Evolutionary conservation across 2,797 vertebrate species (phyloP), one percentile per base, ranked within the genome.

Genomic region (Luscinia megarhynchos): DNA sequence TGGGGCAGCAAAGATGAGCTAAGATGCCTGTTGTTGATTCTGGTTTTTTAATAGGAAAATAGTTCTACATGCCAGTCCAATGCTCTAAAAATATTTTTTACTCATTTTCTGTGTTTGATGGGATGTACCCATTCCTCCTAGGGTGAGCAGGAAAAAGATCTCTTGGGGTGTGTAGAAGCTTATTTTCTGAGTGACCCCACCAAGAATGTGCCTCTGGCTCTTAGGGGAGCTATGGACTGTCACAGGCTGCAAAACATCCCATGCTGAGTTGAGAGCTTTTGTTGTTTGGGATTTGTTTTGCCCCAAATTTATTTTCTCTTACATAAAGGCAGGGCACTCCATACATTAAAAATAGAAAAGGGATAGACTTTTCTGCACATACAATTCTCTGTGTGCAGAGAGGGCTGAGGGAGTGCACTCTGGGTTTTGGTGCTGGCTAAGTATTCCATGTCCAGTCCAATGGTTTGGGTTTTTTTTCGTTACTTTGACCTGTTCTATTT

Each of bases 381-480:
- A 15, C 15, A 26, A 1, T 76, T 95, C 81, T 57, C 36, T 48
- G 15, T 4, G 57, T 66, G 67, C 84, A 69, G 57, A 85, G 66
- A 69, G 41, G 73, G n/a, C 76, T 38, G 76, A 84, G 24, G 50
- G 88, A 84, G 38, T 9, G 0, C 17, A 23, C 43, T 69, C 55
- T 30, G 41, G 81, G 46, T 46, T 92, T 90, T 90, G 76, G 72
- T 92, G 84, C 93, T 83, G 80, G 78, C 58, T 72, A 40, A 84
- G 27, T 84, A 66, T 62, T 89, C 43, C 12, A 6, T 21, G 77
- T 81, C 76, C 87, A 81, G 82, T 86, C 66, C 55, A 67, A 9
- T 59, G 50, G 3, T 43, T 43, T 43, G 43, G 45, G 21, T 14
- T 83, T 77, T 77, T 88, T 55, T 3, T 53, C n/a, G 85, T 84